Conservation (phyloP, 2,113 vertebrate genomes). For the Anas platyrhynchos region DNA sequence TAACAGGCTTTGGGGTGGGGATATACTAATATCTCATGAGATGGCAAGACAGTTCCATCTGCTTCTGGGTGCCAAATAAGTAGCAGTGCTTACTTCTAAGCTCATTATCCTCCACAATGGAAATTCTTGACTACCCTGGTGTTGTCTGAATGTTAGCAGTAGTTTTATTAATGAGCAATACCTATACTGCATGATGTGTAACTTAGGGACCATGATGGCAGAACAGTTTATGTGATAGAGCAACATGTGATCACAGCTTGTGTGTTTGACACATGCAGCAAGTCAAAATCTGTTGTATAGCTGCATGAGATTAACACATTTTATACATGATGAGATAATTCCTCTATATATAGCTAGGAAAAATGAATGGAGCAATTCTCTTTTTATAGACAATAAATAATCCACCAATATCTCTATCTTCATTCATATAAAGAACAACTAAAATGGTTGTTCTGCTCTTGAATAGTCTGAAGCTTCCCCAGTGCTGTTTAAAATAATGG, state of each 20-base stretch:
- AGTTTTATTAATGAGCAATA: neutral
- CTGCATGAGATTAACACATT: neutral
- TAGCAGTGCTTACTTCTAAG: neutral
- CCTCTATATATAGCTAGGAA: neutral
- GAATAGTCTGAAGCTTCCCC: neutral
- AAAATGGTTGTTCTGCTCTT: neutral
- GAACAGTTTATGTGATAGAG: neutral
- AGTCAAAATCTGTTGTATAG: neutral
- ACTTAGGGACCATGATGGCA: neutral
- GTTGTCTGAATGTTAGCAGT: neutral
- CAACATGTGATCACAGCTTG: neutral
- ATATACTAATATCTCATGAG: neutral
- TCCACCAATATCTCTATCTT: neutral
- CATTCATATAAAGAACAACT: neutral
- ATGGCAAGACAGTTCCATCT: neutral
- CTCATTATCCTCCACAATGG: neutral
- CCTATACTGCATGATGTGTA: neutral
- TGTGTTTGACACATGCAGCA: neutral
- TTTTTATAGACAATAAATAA: neutral
- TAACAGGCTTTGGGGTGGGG: constrained; percentile 18
- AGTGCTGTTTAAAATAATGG: neutral
- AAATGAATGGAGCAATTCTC: neutral
- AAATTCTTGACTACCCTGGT: neutral
- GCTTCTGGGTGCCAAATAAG: neutral
- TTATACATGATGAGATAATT: neutral